Base-by-base conservation (phyloP, 2,113 vertebrate species). In the Rhegmatorhina hoffmannsi region DNA sequence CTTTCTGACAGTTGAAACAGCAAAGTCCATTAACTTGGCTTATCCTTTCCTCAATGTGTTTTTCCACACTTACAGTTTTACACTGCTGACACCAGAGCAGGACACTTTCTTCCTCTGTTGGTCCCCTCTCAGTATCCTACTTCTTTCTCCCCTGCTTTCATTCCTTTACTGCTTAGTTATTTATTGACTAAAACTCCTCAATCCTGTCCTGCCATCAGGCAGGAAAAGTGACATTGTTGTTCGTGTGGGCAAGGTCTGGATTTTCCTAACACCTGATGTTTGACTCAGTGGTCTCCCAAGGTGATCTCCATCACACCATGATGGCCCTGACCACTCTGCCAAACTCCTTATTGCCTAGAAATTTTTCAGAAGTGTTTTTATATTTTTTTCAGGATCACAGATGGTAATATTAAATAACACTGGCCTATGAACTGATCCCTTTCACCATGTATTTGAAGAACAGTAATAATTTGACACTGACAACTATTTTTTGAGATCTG, bases 401-500 rank as follows among this genome's bases (percentile, higher is more conserved):
- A 67, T 40, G 47, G 34, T 50, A 84, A 49, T 60, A 84, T 23
- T 31, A 67, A 92, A 88, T 17, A 63, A 17, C 60, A 33, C 19
- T 67, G 83, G 79, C 56, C 60, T 0, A 1, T 59, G n/a, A 95
- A 78, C 72, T 10, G 19, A 40, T 78, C 43, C n/a, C 34, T 89
- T 84, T 74, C 64, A 64, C 70, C 82, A 6, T 38, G 5, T 17
- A 74, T 84, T 38, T 49, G 25, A 53, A 1, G 10, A 40, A 10
- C 46, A 55, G 83, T 49, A 76, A 49, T 79, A 88, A 87, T 75
- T 78, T 34, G n/a, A 47, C 31, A 14, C 60, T 84, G 79, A 84
- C 60, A 90, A 75, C 50, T 68, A 40, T 72, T 89, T 95, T 81
- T 87, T 73, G 60, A 79, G 60, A 56, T 72, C 79, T 95, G 68